phyloP scores from a whole-genome alignment of 2,888 invertebrate species.

The Archips xylosteana region DNA sequence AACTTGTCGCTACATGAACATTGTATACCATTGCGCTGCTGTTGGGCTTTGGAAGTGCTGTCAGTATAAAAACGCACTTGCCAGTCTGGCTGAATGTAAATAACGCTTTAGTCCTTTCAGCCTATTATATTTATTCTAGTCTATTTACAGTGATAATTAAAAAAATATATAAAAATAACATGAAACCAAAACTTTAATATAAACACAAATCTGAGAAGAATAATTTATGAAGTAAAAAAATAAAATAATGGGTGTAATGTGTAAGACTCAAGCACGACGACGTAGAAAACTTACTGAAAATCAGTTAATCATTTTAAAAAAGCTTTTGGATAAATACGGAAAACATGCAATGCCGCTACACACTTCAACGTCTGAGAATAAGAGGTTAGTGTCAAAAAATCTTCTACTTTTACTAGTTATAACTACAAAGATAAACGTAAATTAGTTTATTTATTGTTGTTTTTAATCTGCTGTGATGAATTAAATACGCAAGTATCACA shows the following conservation, averaged over 20 bases:
- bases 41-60: neutral
- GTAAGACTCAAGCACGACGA: constrained; percentile 49
- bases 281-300: constrained; percentile 42
- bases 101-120: neutral
- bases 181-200: neutral
- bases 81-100: constrained; percentile 20
- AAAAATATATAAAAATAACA: constrained; percentile 4
- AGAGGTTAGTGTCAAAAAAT: neutral
- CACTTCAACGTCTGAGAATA: neutral
- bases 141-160: constrained; percentile 29
- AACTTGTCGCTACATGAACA: constrained; percentile 64
- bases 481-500: neutral
- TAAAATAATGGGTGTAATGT: constrained; percentile 53
- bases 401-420: neutral
- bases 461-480: neutral
- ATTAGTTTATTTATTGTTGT: neutral
- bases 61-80: constrained; percentile 26
- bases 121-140: constrained; percentile 24
- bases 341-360: constrained; percentile 38
- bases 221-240: neutral
- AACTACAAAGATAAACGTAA: neutral
- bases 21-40: constrained; percentile 40
- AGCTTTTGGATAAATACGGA: constrained; percentile 50
- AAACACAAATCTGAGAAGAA: constrained; percentile 1
- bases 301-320: constrained; percentile 49